phyloP scores from a whole-genome alignment of 2,113 vertebrate species.

The Pangasianodon hypophthalmus region DNA sequence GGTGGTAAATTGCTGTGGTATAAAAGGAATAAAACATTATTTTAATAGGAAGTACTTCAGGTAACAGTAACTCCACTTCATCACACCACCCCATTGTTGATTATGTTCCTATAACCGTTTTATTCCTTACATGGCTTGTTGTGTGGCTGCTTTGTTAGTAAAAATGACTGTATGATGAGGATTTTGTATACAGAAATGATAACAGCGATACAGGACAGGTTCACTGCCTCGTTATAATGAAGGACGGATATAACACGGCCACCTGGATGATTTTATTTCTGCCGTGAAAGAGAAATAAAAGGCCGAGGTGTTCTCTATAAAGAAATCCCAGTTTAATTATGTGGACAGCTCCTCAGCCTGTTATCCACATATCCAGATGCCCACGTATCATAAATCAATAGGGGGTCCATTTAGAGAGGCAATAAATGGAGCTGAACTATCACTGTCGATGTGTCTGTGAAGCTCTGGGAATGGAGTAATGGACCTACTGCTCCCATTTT shows the following conservation, averaged over 20 bases:
- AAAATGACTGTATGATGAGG: too few relatives aligned
- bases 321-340: constrained; percentile 38
- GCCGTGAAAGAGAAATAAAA: constrained; percentile 10
- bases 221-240: background rate
- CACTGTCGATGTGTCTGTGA: background rate
- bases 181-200: background rate
- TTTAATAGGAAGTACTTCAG: too few relatives aligned
- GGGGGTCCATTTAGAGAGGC: background rate
- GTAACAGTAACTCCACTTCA: background rate
- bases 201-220: background rate
- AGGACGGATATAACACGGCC: background rate
- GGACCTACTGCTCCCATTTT: background rate
- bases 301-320: background rate
- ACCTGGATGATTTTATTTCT: constrained; percentile 1
- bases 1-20: too few relatives aligned
- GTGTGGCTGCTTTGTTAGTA: background rate
- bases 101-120: background rate
- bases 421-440: background rate
- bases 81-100: background rate
- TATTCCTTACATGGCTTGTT: too few relatives aligned
- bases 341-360: constrained; percentile 21
- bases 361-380: constrained; percentile 30
- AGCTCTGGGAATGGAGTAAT: background rate
- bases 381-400: constrained; percentile 14
- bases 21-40: too few relatives aligned